Percentiles rank a stretch among this genome's conserved stretches.
phyloP scores from a whole-genome alignment of 2,113 vertebrate genomes.

The Lampris megalopsis region DNA sequence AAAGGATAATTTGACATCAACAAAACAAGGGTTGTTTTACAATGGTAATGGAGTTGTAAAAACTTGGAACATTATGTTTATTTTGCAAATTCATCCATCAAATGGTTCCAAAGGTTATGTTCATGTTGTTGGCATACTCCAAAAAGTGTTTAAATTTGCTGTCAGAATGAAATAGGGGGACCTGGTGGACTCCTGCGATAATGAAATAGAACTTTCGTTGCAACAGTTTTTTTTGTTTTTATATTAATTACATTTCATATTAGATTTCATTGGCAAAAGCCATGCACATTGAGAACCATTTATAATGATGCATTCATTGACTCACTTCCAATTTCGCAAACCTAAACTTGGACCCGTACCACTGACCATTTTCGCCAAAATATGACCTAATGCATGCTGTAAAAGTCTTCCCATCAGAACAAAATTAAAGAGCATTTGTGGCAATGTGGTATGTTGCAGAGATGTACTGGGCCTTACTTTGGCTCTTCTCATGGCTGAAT shows the following conservation, averaged over 20 bases:
- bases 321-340: neutral
- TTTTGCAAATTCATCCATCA: neutral
- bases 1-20: slow-evolving; percentile 1
- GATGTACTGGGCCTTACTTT: slow-evolving; percentile 31
- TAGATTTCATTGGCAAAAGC: too few relatives aligned
- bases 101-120: neutral
- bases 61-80: neutral
- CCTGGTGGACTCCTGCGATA: neutral
- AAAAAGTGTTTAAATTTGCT: neutral
- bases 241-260: neutral
- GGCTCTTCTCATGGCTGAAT: slow-evolving; percentile 55
- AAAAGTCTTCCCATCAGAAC: slow-evolving; percentile 57
- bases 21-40: too few relatives aligned
- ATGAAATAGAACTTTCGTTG: neutral
- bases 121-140: neutral
- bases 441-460: slow-evolving; percentile 41
- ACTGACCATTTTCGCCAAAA: slow-evolving; percentile 14
- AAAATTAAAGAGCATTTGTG: slow-evolving; percentile 42
- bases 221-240: neutral
- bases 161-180: neutral
- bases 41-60: neutral
- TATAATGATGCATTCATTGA: neutral
- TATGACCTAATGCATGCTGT: slow-evolving; percentile 54
- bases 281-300: neutral
- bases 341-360: slow-evolving; percentile 13